Conservation (phyloP, 2,797 vertebrate genomes). For the Tragopan temminckii region DNA sequence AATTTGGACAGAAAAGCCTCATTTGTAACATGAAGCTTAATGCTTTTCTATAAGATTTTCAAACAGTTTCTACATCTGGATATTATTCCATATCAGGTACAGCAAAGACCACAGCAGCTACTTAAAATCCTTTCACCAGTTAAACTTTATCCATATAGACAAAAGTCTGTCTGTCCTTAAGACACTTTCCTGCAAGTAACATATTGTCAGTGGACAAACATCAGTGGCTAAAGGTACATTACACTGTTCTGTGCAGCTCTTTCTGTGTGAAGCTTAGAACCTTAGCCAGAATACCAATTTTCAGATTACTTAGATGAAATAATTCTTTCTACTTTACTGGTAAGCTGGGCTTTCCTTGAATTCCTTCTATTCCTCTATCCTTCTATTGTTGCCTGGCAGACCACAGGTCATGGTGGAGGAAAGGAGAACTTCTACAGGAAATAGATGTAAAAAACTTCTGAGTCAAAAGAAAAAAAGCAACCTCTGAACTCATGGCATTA, state of each 20-base stretch:
- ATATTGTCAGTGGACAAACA: neutral
- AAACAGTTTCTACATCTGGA: neutral
- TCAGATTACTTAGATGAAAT: neutral
- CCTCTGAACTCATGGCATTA: neutral
- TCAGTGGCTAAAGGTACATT: rapidly evolving
- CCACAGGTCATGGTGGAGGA: neutral
- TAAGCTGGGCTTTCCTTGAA: neutral
- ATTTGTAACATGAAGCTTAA: neutral
- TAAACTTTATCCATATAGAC: neutral
- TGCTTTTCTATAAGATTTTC: neutral
- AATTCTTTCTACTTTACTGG: neutral
- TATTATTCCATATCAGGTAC: neutral
- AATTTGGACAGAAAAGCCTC: neutral
- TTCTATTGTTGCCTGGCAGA: neutral
- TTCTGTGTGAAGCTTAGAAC: neutral
- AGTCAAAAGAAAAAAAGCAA: neutral
- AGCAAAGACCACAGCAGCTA: neutral
- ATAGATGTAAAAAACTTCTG: neutral
- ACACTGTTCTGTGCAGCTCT: neutral
- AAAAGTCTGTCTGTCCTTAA: neutral
- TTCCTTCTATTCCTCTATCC: rapidly evolving
- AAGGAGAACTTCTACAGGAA: neutral
- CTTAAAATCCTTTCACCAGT: neutral
- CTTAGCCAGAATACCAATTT: neutral
- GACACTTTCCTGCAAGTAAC: neutral